Evolutionary conservation across 2,888 invertebrate species (phyloP), one percentile per base, ranked within the genome.

Genomic region (Zelleria hepariella): DNA sequence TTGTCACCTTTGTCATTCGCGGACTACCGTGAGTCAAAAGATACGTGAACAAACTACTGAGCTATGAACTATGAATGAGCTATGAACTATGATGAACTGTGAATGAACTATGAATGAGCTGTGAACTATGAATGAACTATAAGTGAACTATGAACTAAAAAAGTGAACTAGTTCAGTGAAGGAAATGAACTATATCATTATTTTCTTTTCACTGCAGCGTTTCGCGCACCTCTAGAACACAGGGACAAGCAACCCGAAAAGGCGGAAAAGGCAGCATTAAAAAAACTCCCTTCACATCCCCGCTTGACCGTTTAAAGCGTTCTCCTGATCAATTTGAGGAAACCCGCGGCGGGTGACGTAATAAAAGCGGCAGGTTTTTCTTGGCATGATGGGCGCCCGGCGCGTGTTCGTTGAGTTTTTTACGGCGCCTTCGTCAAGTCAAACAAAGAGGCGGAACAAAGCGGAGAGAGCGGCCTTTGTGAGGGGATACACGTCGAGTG

Each of bases 381-480:
- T 68, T 63, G 58, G 60, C 67, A 60, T 69, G 67, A 66, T 68
- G 61, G 65, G 64, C 62, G 59, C 61, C 60, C 62, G 69, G 59
- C 61, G 60, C 62, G 69, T 69, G 66, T 67, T 68, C 68, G 68
- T 68, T 66, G 71, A 74, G 74, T 77, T 83, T 84, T 85, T 83
- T 69, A 67, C 66, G 64, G 69, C 70, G 73, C 75, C 77, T 77
- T 72, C 77, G 76, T 80, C 78, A 78, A 79, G 74, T 73, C 79
- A 81, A 80, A 87, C 86, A 86, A 87, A 85, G 82, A 82, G 74
- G 79, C 81, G 80, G 81, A 84, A 87, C 86, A 87, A 86, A 82
- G 84, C 79, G 73, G 80, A 78, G 82, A 86, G 85, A 83, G 81
- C 77, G 70, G 82, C 78, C 80, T 85, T 86, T 86, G 83, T 84